A percentile compares a stretch with the other conserved stretches of the same genome.
These are phyloP conservation scores for Notothenia coriiceps DNA, from an alignment of 2,113 vertebrate genomes.

Conservation along the genomic window DNA sequence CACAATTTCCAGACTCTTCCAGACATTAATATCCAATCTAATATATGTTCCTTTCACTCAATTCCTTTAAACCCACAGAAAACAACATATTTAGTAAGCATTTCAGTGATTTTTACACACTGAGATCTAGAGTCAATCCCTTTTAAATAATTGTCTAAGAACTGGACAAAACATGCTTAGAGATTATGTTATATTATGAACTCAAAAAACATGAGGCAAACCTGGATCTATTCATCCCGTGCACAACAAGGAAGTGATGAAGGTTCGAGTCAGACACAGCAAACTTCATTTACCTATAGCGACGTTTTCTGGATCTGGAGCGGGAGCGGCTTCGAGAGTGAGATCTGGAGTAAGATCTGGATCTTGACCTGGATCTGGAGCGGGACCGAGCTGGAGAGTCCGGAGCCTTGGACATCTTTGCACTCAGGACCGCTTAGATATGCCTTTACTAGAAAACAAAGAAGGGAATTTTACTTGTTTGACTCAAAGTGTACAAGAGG, in stretches of 20 bases:
- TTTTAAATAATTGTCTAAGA: no score
- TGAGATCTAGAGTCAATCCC: no score
- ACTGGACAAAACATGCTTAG: neutral
- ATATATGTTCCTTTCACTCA: no score
- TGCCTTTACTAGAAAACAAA: conserved; percentile 54
- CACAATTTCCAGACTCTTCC: no score
- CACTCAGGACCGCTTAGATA: conserved; percentile 48
- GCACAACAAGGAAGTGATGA: neutral
- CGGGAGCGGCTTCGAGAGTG: conserved; percentile 92
- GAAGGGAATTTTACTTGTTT: neutral
- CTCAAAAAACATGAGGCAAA: neutral
- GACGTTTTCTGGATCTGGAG: conserved; percentile 94
- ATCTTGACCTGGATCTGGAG: conserved; percentile 92
- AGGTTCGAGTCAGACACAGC: neutral
- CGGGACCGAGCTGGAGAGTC: conserved; percentile 92
- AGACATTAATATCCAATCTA: no score
- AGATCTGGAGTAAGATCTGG: conserved; percentile 95
- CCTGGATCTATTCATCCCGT: neutral
- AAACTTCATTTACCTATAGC: conserved; percentile 88
- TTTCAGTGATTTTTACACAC: no score
- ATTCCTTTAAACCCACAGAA: no score
- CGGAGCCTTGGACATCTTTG: conserved; percentile 93
- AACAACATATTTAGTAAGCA: no score
- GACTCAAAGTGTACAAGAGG: neutral
- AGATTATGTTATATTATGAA: neutral